Evolutionary conservation across 2,797 vertebrate genomes (phyloP), one percentile per base, ranked within the genome.

Genomic region (Myoxocephalus aenaeus): DNA sequence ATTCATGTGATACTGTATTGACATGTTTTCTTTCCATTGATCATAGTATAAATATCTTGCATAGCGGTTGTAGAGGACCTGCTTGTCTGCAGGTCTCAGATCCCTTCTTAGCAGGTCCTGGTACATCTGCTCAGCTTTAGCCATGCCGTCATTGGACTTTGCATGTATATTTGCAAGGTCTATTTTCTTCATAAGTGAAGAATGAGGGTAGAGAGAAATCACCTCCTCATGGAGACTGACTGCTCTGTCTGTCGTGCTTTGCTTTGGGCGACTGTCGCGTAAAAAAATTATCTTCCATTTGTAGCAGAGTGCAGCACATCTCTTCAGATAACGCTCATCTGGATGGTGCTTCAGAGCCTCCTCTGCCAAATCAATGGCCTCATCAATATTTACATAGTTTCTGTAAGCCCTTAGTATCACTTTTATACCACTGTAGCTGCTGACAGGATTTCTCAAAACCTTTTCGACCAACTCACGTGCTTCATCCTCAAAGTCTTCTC

Each of bases 391-490:
- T n/a, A n/a, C n/a, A n/a, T n/a, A n/a, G n/a, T 6, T 0, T 10
- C n/a, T 70, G 80, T 80, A 91, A 2, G 85, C 2, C 29, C 27
- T 32, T 0, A 93, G 56, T 2, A 93, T 4, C 0, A 53, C 5
- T 71, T 53, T 85, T 0, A 92, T 27, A 0, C 90, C 92, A 1
- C 83, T 86, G 86, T 89, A 87, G 61, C 73, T 81, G 86, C 89
- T 79, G 42, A 80, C 65, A 0, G 87, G 86, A 22, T 73, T 89
- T 20, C 25, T 36, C 51, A 91, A 18, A 53, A 92, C 48, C 54
- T 56, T 64, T 10, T 10, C 20, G 2, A 67, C 84, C 50, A 92
- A 57, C 20, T 86, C 65, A 0, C 54, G 48, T 0, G 59, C 79
- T 56, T 87, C 83, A 1, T 83, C 69, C 44, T 40, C 1, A 1